Conservation (phyloP, 1,140 invertebrate genomes). For the Drosophila ercepeae region DNA sequence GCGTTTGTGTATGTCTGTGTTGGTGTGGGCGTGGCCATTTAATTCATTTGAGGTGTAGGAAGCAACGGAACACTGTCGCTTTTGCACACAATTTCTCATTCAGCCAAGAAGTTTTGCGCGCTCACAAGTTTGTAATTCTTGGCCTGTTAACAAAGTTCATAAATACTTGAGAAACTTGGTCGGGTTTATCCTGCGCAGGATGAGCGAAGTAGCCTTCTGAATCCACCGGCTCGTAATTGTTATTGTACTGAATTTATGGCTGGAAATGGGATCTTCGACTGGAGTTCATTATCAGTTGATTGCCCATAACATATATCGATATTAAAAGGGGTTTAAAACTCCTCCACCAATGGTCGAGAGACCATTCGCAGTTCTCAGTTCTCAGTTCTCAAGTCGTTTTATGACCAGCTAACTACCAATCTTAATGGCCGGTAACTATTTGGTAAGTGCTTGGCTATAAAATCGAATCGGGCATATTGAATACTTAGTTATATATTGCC, state of each 20-base stretch:
- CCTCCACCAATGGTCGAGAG: too few relatives aligned
- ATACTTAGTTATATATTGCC: constrained; percentile 43
- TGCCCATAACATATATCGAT: constrained; percentile 8
- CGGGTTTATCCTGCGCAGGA: constrained; percentile 42
- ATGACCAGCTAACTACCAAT: constrained; percentile 42
- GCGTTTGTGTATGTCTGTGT: constrained; percentile 11
- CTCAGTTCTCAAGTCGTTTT: too few relatives aligned
- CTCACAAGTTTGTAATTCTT: constrained; percentile 79
- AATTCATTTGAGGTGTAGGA: constrained; percentile 71
- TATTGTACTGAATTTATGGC: constrained; percentile 44
- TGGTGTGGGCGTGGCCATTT: constrained; percentile 63
- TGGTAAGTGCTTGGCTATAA: constrained; percentile 47
- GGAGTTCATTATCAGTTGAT: constrained; percentile 56
- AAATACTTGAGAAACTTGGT: constrained; percentile 73
- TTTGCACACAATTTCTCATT: constrained; percentile 82
- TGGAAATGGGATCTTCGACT: constrained; percentile 20
- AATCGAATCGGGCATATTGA: constrained; percentile 53
- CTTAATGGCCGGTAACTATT: constrained; percentile 45
- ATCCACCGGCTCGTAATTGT: constrained; percentile 34
- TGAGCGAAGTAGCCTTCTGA: constrained; percentile 17
- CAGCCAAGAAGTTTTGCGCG: constrained; percentile 64
- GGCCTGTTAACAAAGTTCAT: constrained; percentile 81
- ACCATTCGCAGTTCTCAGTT: constrained; percentile 2
- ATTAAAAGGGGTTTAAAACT: neutral
- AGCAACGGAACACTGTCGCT: constrained; percentile 59